These are phyloP conservation scores for Coregonus clupeaformis DNA, from an alignment of 2,113 vertebrate species.

Conservation along the genomic window DNA sequence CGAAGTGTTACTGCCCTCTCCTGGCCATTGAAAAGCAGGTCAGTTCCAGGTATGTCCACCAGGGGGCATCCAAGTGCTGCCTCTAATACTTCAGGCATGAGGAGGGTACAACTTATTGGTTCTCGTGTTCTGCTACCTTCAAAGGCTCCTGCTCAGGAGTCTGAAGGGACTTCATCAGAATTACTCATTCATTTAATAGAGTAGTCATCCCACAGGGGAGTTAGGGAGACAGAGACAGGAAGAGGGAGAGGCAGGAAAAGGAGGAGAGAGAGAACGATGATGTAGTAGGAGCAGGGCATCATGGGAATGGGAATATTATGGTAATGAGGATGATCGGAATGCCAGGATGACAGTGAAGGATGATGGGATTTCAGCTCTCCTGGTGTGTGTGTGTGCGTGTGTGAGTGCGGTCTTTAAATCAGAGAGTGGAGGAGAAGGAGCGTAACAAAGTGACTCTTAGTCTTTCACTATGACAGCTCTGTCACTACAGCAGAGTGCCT, in stretches of 20 bases:
- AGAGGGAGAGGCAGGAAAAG: not conserved
- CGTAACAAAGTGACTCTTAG: no score
- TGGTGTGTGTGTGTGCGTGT: constrained; percentile 11
- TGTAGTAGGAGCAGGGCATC: constrained; percentile 43
- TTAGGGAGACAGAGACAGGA: not conserved
- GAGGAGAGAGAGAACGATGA: constrained; percentile 13
- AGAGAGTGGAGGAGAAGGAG: constrained; percentile 39
- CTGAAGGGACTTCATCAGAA: not conserved
- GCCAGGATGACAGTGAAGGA: constrained; percentile 51
- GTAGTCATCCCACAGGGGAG: not conserved
- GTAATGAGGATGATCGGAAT: constrained; percentile 52
- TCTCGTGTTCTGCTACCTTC: not conserved
- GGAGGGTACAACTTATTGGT: no score
- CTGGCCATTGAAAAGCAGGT: not conserved
- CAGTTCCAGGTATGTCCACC: not conserved
- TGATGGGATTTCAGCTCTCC: constrained; percentile 55
- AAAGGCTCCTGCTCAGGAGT: not conserved
- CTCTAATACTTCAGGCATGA: no score
- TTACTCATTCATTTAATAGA: constrained; percentile 2
- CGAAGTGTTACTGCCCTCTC: not conserved
- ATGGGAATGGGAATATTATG: constrained; percentile 67
- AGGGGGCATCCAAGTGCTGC: not conserved
- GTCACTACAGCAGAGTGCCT: constrained; percentile 13
- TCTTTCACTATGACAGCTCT: not conserved
- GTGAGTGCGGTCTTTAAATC: constrained; percentile 1